These are phyloP conservation scores for Latrodectus geometricus DNA, from an alignment of 1,140 invertebrate species.

Conservation along the genomic window DNA sequence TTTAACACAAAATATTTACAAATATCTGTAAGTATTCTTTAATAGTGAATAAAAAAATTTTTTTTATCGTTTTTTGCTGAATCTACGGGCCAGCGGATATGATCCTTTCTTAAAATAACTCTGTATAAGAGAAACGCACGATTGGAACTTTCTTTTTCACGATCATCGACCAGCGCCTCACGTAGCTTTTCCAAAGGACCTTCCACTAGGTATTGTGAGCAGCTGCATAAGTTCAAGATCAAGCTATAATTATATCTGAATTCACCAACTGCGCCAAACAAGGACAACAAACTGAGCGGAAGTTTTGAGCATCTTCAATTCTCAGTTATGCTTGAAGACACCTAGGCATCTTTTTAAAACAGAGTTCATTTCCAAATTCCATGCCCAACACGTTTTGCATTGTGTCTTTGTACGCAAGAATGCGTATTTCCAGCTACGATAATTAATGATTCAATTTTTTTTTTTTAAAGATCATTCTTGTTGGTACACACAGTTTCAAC, in stretches of 20 bases:
- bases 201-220: neutral
- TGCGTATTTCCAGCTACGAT: neutral
- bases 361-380: neutral
- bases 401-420: neutral
- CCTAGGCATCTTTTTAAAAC: neutral
- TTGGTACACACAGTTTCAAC: too few relatives aligned
- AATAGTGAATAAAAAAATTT: too few relatives aligned
- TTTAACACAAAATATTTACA: too few relatives aligned
- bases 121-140: neutral
- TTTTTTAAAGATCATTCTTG: too few relatives aligned
- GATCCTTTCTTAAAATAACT: neutral
- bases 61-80: too few relatives aligned
- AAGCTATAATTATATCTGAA: conserved; percentile 18
- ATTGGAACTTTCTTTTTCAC: neutral
- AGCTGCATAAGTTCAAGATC: neutral
- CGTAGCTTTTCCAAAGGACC: neutral
- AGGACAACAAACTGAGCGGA: neutral
- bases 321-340: conserved; percentile 21
- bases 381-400: neutral
- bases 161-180: neutral
- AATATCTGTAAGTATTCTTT: too few relatives aligned
- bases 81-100: too few relatives aligned
- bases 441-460: too few relatives aligned
- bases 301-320: conserved; percentile 17
- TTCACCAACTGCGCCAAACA: conserved; percentile 8